These are phyloP conservation scores for Malurus splendens DNA, from an alignment of 2,797 vertebrate species.

Conservation along the genomic window DNA sequence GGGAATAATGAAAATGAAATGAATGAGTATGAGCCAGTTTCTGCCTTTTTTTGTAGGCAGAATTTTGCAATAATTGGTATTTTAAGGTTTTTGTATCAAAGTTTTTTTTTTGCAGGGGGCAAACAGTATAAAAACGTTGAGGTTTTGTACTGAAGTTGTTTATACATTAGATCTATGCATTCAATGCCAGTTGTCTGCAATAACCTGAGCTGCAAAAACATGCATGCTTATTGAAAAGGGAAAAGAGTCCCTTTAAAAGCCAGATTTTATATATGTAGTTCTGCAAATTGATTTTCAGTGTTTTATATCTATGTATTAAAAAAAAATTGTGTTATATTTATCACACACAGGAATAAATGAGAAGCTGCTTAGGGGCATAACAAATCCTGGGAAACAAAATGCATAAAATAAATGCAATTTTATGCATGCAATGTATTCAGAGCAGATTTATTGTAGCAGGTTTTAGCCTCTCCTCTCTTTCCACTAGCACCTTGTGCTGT, in stretches of 20 bases:
- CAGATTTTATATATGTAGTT: not conserved
- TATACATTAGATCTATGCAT: not conserved
- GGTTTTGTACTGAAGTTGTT: not conserved
- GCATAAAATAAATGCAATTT: not conserved
- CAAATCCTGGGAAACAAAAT: not conserved
- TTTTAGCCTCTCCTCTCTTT: not conserved
- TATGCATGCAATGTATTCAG: not conserved
- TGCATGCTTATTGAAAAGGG: not conserved
- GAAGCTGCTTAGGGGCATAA: not conserved
- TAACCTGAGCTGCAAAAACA: not conserved
- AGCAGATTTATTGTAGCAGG: not conserved
- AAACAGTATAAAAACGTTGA: not conserved
- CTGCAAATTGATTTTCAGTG: not conserved
- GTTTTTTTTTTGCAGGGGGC: fast-evolving
- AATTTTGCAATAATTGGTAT: not conserved
- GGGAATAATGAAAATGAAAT: constrained; percentile 39
- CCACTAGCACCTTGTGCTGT: not conserved
- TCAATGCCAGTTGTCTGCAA: not conserved
- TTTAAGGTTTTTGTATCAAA: not conserved
- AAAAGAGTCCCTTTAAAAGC: not conserved
- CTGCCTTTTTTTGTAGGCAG: not conserved
- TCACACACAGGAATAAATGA: not conserved
- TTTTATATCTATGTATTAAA: not conserved
- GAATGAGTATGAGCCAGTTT: not conserved
- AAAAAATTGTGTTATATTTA: not conserved